Percentiles rank a stretch among this genome's conserved stretches.
phyloP scores from a whole-genome alignment of 1,140 invertebrate genomes.

The Drosophila rhopaloa region DNA sequence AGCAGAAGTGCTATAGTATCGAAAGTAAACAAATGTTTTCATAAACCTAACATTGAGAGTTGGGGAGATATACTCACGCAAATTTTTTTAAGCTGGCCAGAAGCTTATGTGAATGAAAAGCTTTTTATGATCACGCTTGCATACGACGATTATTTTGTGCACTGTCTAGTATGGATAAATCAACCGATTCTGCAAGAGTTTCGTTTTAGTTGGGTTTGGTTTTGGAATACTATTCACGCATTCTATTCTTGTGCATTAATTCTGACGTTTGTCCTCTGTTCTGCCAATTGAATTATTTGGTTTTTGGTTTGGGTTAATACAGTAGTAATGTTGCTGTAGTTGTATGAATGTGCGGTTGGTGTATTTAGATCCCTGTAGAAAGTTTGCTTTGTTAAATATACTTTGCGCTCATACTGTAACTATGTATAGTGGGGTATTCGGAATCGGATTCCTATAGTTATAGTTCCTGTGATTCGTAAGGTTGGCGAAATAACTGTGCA shows the following conservation, averaged over 20 bases:
- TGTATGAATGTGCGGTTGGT: constrained; percentile 18
- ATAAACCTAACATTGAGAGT: neutral
- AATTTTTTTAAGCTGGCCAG: constrained; percentile 12
- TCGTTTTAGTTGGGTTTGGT: neutral
- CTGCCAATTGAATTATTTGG: constrained; percentile 20
- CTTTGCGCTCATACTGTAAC: neutral
- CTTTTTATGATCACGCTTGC: constrained; percentile 8
- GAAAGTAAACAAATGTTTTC: neutral
- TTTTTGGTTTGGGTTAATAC: neutral
- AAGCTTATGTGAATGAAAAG: constrained; percentile 1
- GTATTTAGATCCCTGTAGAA: constrained; percentile 2
- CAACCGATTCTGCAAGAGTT: constrained; percentile 12
- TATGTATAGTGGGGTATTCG: constrained; percentile 1
- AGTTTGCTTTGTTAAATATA: constrained; percentile 13
- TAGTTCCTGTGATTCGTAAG: neutral
- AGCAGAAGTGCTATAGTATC: neutral
- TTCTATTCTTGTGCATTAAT: constrained; percentile 1
- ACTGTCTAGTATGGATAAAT: constrained; percentile 10
- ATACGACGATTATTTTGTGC: constrained; percentile 10
- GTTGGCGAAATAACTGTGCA: constrained; percentile 5
- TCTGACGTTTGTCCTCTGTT: neutral
- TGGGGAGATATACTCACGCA: neutral
- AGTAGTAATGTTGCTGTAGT: constrained; percentile 10
- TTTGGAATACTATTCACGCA: constrained; percentile 1
- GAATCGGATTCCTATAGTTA: neutral